Base-by-base conservation (phyloP, 2,113 vertebrate species). In the Isichthys henryi region DNA sequence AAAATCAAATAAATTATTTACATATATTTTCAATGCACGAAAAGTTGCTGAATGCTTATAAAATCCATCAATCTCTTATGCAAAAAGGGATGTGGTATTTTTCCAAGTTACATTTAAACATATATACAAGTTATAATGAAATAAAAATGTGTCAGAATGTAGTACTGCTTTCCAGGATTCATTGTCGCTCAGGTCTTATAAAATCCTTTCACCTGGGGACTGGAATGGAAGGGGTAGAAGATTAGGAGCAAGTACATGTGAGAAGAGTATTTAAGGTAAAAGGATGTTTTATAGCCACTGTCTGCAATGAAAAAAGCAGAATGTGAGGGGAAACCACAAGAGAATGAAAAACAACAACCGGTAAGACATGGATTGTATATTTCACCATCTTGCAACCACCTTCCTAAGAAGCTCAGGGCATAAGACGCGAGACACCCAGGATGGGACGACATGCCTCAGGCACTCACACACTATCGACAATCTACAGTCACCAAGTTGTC, bases 171-270 rank as follows among this genome's bases (percentile, higher is more conserved):
- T 19, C 80, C 39, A 1, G 27, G 35, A 17, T 27, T 1, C 8
- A 9, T 52, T 43, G 5, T 52, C 31, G 11, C 50, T 90, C 90
- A 90, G 82, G 82, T 86, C 23, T 56, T 87, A n/a, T 90, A 89
- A 90, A 96, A 95, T 89, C 94, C 95, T 93, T 94, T 95, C 49
- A 93, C 92, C 88, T 95, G 94, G 10, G 94, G 95, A 89, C 95
- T 96, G 92, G 90, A 94, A 95, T 62, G 94, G 15, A 91, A 45
- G 5, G 90, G 91, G 88, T 88, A 86, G 15, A 5, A 21, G 23
- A 15, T 49, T 77, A 88, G 23, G 27, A 52, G 62, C 13, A 19
- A 15, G 35, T 10, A n/a, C 21, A 52, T 52, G 27, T 45, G 49
- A 84, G 45, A 46, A 48, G 21, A 17, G 35, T 39, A 43, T 80